Percentiles rank a stretch among this genome's conserved stretches.
Evolutionary conservation across 1,140 invertebrate species (phyloP).

Genomic region (Lordiphosa clarofinis): DNA sequence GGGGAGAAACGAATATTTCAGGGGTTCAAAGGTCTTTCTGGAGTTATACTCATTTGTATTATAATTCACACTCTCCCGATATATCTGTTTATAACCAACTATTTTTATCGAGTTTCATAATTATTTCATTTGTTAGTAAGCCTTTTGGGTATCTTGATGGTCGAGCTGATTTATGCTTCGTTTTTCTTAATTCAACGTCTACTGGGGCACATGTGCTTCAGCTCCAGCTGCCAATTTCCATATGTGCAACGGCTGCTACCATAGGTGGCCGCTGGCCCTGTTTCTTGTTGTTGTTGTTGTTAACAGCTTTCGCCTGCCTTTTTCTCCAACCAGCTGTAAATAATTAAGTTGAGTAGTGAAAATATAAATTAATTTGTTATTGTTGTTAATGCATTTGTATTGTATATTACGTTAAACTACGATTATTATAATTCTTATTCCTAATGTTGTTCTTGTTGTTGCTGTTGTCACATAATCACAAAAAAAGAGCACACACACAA

Average conservation of each 20-base stretch:
- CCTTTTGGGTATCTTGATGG: not conserved
- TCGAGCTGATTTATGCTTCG: slow-evolving; percentile 2
- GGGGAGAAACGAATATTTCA: too few species aligned
- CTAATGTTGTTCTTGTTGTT: slow-evolving; percentile 51
- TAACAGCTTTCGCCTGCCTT: slow-evolving; percentile 5
- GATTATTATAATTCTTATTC: slow-evolving; percentile 37
- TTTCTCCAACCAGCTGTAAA: slow-evolving; percentile 33
- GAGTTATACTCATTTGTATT: too few species aligned
- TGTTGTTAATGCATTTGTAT: slow-evolving; percentile 37
- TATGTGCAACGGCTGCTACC: slow-evolving; percentile 9
- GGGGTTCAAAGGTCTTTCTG: too few species aligned
- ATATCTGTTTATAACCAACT: too few species aligned
- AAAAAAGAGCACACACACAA: slow-evolving; percentile 5
- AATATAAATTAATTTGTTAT: slow-evolving; percentile 12
- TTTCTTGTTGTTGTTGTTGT: slow-evolving; percentile 1
- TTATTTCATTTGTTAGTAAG: too few species aligned
- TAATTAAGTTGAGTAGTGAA: slow-evolving; percentile 32
- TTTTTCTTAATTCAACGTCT: slow-evolving; percentile 1
- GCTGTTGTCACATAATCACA: slow-evolving; percentile 51
- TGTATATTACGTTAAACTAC: slow-evolving; percentile 23
- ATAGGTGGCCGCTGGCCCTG: slow-evolving; percentile 14
- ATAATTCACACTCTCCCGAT: too few species aligned
- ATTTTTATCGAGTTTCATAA: too few species aligned
- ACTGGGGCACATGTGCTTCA: slow-evolving; percentile 8
- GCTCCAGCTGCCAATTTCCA: slow-evolving; percentile 6